Conservation (phyloP, 2,888 invertebrate species). For the Pristionchus japonicus region DNA sequence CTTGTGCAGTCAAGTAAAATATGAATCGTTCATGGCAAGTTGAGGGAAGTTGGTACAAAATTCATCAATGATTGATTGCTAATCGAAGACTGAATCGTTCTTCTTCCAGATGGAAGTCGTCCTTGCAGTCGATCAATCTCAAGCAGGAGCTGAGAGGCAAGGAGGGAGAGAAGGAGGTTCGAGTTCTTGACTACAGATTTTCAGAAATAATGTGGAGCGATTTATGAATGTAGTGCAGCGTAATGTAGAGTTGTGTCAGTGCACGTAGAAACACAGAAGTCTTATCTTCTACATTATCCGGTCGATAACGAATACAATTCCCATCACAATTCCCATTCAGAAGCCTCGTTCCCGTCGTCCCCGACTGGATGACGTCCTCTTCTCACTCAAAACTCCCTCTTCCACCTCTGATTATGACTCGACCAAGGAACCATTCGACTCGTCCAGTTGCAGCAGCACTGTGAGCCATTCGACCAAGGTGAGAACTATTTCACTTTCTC, state of each 20-base stretch:
- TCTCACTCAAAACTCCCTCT: slow-evolving; percentile 29
- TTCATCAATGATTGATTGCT: too few species aligned
- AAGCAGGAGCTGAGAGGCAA: not conserved
- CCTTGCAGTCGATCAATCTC: slow-evolving; percentile 13
- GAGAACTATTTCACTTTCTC: too few species aligned
- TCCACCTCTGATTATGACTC: slow-evolving; percentile 24
- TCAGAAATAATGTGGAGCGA: too few species aligned
- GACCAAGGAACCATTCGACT: slow-evolving; percentile 40
- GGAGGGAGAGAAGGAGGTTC: not conserved
- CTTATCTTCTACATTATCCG: too few species aligned
- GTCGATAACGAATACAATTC: too few species aligned
- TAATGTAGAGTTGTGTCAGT: too few species aligned
- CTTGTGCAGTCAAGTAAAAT: too few species aligned
- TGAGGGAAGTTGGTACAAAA: too few species aligned
- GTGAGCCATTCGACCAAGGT: slow-evolving; percentile 37
- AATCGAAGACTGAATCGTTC: too few species aligned
- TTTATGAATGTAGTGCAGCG: too few species aligned
- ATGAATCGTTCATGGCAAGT: too few species aligned
- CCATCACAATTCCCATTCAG: not conserved
- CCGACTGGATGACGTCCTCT: slow-evolving; percentile 37
- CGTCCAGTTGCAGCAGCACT: slow-evolving; percentile 27
- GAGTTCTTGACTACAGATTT: not conserved
- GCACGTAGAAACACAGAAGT: too few species aligned
- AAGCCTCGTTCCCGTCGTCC: slow-evolving; percentile 40
- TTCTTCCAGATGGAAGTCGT: slow-evolving; percentile 38